A percentile compares a stretch with the other conserved stretches of the same genome.
Evolutionary conservation across 2,888 invertebrate genomes (phyloP).

Genomic region (Hoplodrina ambigua): DNA sequence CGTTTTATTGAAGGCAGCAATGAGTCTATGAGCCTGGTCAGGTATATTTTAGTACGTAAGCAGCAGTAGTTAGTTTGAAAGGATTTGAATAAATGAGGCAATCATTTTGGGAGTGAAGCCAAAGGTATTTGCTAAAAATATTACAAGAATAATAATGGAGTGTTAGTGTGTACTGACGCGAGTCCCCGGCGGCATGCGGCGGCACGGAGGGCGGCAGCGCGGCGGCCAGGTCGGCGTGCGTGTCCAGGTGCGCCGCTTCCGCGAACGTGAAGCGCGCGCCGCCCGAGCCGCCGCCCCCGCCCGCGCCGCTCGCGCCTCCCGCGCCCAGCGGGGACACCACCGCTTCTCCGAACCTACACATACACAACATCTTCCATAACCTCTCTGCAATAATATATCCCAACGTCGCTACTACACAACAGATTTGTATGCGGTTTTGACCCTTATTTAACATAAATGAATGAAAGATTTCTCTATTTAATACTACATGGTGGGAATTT

Average conservation of each 20-base stretch:
- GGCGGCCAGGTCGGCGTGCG: slow-evolving; percentile 92
- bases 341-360: slow-evolving; percentile 94
- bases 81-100: no score
- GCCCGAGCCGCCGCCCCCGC: slow-evolving; percentile 83
- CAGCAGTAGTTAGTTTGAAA: no score
- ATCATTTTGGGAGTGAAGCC: no score
- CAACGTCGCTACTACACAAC: no score
- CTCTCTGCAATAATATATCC: no score
- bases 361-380: no score
- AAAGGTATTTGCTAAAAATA: background rate
- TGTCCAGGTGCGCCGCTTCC: slow-evolving; percentile 94
- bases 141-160: no score
- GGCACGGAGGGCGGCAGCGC: slow-evolving; percentile 85
- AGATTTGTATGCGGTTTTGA: no score
- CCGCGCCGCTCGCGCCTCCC: slow-evolving; percentile 91
- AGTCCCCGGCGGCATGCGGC: slow-evolving; percentile 71
- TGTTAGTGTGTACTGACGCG: slow-evolving; percentile 54
- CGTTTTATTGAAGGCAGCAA: background rate
- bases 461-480: no score
- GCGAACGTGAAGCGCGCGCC: slow-evolving; percentile 88
- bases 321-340: slow-evolving; percentile 96
- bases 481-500: no score
- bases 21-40: background rate
- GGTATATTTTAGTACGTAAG: background rate
- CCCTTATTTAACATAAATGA: no score